Evolutionary conservation across 2,113 vertebrate species (phyloP).

Genomic region (Edolisoma coerulescens): DNA sequence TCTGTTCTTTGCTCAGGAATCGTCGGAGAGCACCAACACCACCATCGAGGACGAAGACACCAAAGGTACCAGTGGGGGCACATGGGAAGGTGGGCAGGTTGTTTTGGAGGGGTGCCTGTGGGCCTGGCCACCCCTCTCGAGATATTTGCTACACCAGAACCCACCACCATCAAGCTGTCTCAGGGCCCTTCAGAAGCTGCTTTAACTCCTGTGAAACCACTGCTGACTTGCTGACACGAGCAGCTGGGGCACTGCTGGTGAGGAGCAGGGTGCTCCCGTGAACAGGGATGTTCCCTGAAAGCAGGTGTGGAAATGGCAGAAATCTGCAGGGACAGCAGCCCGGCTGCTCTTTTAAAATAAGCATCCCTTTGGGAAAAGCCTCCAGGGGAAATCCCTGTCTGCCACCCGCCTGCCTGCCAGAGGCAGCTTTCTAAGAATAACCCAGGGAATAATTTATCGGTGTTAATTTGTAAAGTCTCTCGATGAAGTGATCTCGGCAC

Average conservation of each 20-base stretch:
- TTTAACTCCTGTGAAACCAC: neutral
- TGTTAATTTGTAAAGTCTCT: slow-evolving; percentile 69
- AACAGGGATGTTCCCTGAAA: neutral
- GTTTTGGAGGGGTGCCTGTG: neutral
- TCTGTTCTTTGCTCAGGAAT: slow-evolving; percentile 86
- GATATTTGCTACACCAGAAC: neutral
- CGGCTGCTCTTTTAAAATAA: neutral
- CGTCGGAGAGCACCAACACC: slow-evolving; percentile 97
- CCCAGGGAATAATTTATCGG: slow-evolving; percentile 13
- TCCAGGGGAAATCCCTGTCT: slow-evolving; percentile 23
- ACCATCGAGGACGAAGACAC: slow-evolving; percentile 98
- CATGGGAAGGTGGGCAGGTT: neutral
- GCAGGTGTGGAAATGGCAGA: neutral
- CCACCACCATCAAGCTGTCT: neutral
- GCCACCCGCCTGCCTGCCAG: neutral
- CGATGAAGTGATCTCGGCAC: neutral
- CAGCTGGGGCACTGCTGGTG: neutral
- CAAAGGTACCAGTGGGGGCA: slow-evolving; percentile 77
- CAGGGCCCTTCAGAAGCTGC: neutral
- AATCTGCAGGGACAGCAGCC: neutral
- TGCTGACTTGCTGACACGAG: neutral
- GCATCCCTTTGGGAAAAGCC: neutral
- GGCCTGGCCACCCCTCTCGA: neutral
- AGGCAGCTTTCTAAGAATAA: slow-evolving; percentile 43
- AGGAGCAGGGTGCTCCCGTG: neutral